A percentile compares a stretch with the other conserved stretches of the same genome.
phyloP scores from a whole-genome alignment of 2,113 vertebrate genomes.

The Tursiops truncatus region DNA sequence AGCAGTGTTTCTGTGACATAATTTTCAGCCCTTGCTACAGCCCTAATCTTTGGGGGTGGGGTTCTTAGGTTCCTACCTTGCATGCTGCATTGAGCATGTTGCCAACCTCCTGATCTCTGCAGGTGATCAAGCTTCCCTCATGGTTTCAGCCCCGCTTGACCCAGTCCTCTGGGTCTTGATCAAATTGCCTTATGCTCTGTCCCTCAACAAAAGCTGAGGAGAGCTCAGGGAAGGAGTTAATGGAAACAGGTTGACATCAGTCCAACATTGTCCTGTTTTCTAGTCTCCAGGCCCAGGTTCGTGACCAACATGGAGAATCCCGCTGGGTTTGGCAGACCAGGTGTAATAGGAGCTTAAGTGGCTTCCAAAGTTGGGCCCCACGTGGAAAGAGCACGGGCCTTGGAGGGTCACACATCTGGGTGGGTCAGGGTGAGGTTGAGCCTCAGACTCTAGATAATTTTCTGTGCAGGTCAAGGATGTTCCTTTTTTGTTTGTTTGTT shows the following conservation, averaged over 20 bases:
- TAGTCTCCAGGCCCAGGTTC: background rate
- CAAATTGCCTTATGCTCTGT: background rate
- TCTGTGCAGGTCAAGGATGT: background rate
- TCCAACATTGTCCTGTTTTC: background rate
- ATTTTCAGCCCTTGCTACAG: background rate
- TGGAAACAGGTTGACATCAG: background rate
- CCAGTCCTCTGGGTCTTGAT: background rate
- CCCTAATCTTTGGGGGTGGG: background rate
- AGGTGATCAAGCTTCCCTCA: background rate
- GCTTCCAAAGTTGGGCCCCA: background rate
- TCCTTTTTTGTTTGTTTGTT: background rate
- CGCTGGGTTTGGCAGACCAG: background rate
- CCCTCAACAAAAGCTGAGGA: background rate
- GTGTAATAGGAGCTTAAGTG: background rate
- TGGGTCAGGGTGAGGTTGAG: background rate
- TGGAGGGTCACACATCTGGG: background rate
- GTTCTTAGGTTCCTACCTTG: background rate
- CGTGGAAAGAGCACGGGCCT: background rate
- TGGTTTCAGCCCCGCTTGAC: background rate
- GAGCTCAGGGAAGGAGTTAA: background rate
- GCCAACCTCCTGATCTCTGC: background rate
- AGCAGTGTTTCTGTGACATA: conserved; percentile 60
- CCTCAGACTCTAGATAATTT: background rate
- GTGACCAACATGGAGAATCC: background rate
- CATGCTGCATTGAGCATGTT: background rate